Percentiles rank a stretch among this genome's conserved stretches.
Conservation (phyloP, 2,888 invertebrate genomes). For the Tenodera sinensis region DNA sequence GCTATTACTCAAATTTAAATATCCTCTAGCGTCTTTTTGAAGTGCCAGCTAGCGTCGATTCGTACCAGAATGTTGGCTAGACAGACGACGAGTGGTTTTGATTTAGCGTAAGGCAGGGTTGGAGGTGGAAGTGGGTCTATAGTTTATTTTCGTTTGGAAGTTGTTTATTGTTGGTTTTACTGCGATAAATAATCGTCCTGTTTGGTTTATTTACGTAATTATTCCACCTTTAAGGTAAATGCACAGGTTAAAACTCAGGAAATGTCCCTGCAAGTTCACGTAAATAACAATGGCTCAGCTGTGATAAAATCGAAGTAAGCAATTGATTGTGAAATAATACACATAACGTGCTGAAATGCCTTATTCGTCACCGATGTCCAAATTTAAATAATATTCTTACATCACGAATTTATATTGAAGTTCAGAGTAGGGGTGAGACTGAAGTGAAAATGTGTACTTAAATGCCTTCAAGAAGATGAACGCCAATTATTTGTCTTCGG, state of each 20-base stretch:
- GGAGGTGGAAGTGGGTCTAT: not conserved
- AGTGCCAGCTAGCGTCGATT: too few species aligned
- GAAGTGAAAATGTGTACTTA: not conserved
- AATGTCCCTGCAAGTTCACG: not conserved
- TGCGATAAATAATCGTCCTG: not conserved
- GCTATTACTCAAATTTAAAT: too few species aligned
- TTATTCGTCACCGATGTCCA: not conserved
- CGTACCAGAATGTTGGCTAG: too few species aligned
- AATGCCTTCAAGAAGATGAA: not conserved
- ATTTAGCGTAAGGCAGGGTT: too few species aligned
- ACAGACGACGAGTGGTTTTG: too few species aligned
- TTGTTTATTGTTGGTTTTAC: not conserved
- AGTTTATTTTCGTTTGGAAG: not conserved
- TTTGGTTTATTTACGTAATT: not conserved
- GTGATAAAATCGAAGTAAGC: not conserved
- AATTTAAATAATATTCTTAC: not conserved
- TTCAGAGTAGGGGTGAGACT: not conserved
- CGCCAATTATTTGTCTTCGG: too few species aligned
- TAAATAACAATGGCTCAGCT: not conserved
- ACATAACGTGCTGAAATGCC: not conserved
- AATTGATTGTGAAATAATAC: not conserved
- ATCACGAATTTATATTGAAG: not conserved
- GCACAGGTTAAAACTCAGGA: not conserved
- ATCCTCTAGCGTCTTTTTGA: too few species aligned
- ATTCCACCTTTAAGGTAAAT: not conserved